Evolutionary conservation across 2,888 invertebrate genomes (phyloP).

Genomic region (Nineta flava): DNA sequence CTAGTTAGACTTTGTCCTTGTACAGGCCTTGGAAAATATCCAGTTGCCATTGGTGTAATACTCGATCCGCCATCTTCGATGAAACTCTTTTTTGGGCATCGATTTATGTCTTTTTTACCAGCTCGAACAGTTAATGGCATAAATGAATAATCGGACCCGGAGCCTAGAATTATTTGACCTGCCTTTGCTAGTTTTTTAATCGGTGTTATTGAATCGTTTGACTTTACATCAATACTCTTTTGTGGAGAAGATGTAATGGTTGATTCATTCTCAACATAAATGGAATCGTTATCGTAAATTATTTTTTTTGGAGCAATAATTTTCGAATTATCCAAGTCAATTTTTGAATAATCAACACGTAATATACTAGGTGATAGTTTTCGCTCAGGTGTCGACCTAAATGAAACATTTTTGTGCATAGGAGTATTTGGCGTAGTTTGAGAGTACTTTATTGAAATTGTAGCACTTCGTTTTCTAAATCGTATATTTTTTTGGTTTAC

Average conservation of each 20-base stretch:
- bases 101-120: slow-evolving; percentile 30
- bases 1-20: slow-evolving; percentile 56
- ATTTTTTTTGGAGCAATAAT: neutral
- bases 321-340: slow-evolving; percentile 5
- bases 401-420: slow-evolving; percentile 12
- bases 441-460: slow-evolving; percentile 17
- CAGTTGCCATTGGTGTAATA: slow-evolving; percentile 40
- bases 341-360: slow-evolving; percentile 21
- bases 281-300: neutral
- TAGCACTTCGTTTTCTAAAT: slow-evolving; percentile 16
- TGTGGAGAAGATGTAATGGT: neutral
- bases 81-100: slow-evolving; percentile 35
- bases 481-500: slow-evolving; percentile 13
- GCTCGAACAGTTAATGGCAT: slow-evolving; percentile 17
- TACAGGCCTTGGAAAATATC: slow-evolving; percentile 39
- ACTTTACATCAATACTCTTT: neutral
- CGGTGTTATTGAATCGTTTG: slow-evolving; percentile 1
- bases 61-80: slow-evolving; percentile 41
- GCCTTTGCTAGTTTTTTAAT: slow-evolving; percentile 3
- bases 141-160: slow-evolving; percentile 24
- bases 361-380: slow-evolving; percentile 21
- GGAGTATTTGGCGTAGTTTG: slow-evolving; percentile 25
- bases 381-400: slow-evolving; percentile 1
- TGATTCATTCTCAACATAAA: neutral
- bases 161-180: slow-evolving; percentile 11